phyloP scores from a whole-genome alignment of 2,113 vertebrate genomes.

The Glareola pratincola region DNA sequence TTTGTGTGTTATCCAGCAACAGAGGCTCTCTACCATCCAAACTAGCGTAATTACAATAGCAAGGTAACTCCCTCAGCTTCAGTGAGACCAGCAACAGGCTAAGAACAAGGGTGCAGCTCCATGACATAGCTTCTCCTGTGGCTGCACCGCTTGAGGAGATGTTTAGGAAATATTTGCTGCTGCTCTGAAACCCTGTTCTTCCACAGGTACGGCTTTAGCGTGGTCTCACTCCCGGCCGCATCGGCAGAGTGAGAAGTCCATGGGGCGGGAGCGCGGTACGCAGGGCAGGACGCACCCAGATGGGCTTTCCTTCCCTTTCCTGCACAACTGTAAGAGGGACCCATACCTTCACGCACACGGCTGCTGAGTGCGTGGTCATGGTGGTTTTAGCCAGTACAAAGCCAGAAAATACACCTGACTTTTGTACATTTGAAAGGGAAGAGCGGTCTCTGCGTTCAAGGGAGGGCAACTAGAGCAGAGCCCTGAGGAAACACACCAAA shows the following conservation, averaged over 20 bases:
- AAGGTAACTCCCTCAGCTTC: not conserved
- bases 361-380: rapidly evolving
- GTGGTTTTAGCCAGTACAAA: not conserved
- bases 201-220: rapidly evolving
- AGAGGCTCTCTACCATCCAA: not conserved
- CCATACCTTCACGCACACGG: rapidly evolving
- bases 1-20: not conserved
- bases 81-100: not conserved
- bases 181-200: not conserved
- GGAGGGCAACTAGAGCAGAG: not conserved
- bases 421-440: not conserved
- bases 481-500: not conserved
- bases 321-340: not conserved
- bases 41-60: not conserved
- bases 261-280: rapidly evolving
- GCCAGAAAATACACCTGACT: not conserved
- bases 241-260: not conserved
- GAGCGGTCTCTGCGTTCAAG: not conserved
- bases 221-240: rapidly evolving
- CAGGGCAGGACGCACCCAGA: not conserved
- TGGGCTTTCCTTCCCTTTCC: not conserved
- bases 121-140: not conserved
- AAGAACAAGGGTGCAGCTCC: not conserved
- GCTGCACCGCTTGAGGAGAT: not conserved
- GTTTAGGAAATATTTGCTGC: not conserved